phyloP scores from a whole-genome alignment of 30 jellyfish, hydroid and myxozoan genomes.

The Turritopsis rubra region DNA sequence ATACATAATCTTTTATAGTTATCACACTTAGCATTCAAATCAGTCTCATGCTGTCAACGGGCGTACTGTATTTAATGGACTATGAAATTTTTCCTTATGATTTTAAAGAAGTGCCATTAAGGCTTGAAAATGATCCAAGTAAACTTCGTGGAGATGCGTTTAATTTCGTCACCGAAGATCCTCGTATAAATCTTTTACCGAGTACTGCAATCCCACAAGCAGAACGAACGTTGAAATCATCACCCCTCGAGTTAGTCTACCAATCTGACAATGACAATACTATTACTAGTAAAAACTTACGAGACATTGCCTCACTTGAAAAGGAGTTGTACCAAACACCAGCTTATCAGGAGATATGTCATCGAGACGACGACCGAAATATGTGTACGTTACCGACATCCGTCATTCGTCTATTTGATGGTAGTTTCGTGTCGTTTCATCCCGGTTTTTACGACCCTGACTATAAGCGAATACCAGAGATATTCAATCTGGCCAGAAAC shows the following conservation, averaged over 20 bases:
- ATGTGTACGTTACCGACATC: constrained; percentile 66
- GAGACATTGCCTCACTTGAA: constrained; percentile 44
- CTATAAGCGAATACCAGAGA: constrained; percentile 27
- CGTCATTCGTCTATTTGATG: constrained; percentile 72
- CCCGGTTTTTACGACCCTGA: constrained; percentile 58
- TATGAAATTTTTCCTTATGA: constrained; percentile 84
- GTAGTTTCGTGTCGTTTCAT: constrained; percentile 39
- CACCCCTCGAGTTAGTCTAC: constrained; percentile 76
- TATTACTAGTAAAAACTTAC: constrained; percentile 41
- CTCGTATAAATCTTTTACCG: constrained; percentile 68
- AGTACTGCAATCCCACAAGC: constrained; percentile 65
- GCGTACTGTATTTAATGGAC: constrained; percentile 44
- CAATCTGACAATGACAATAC: constrained; percentile 18
- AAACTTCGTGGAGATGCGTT: constrained; percentile 93
- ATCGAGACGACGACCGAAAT: constrained; percentile 15
- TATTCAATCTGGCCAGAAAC: constrained; percentile 49
- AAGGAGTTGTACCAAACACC: constrained; percentile 33
- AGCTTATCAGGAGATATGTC: constrained; percentile 43
- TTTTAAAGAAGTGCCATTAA: constrained; percentile 75
- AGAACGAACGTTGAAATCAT: constrained; percentile 61
- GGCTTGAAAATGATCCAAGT: constrained; percentile 81
- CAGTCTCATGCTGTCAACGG: constrained; percentile 59
- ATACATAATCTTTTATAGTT: constrained; percentile 30
- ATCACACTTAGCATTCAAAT: constrained; percentile 62
- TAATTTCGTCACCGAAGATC: constrained; percentile 71